These are phyloP conservation scores for Pollenia amentaria DNA, from an alignment of 2,888 invertebrate genomes.

Conservation along the genomic window DNA sequence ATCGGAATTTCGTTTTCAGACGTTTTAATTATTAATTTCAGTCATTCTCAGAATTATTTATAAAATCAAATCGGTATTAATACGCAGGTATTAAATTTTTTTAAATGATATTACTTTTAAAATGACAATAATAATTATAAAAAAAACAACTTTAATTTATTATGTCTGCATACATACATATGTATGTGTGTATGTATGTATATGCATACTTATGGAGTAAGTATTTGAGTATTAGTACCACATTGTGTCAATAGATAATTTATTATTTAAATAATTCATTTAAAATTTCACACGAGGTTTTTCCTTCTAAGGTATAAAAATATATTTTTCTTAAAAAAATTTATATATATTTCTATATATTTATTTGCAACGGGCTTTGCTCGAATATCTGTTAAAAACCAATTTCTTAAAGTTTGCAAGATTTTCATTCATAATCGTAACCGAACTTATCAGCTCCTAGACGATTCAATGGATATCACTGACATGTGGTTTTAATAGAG, in stretches of 20 bases:
- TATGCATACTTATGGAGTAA: neutral
- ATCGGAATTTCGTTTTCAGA: constrained; percentile 62
- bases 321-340: constrained; percentile 17
- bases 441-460: too few species aligned
- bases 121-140: neutral
- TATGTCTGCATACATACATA: too few species aligned
- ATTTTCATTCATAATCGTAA: too few species aligned
- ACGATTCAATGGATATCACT: too few species aligned
- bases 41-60: constrained; percentile 54
- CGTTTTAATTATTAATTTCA: constrained; percentile 28
- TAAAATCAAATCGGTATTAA: constrained; percentile 15
- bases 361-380: too few species aligned
- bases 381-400: too few species aligned
- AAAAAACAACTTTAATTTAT: too few species aligned
- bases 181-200: neutral
- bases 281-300: constrained; percentile 25
- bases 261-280: constrained; percentile 17
- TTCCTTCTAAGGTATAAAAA: neutral
- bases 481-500: too few species aligned
- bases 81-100: neutral
- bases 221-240: too few species aligned
- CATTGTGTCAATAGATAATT: too few species aligned
- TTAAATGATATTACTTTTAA: constrained; percentile 10
- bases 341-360: too few species aligned
- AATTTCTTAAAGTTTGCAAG: too few species aligned